Evolutionary conservation across 2,797 vertebrate genomes (phyloP), one percentile per base, ranked within the genome.

Genomic region (Odontamblyopus lacepedii): DNA sequence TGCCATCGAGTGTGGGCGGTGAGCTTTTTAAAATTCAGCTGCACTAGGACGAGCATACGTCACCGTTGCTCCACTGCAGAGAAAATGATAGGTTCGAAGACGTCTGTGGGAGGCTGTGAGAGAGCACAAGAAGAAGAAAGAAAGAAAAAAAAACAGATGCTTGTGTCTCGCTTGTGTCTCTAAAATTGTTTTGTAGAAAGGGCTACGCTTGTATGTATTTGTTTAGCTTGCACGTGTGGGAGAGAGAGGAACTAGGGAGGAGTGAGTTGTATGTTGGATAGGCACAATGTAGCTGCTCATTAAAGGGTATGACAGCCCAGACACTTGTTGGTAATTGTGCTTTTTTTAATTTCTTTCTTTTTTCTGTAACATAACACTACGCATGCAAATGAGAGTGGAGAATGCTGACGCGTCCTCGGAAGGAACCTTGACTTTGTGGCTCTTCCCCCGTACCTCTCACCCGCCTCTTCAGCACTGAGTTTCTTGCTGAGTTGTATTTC

Each of bases 11-110:
- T 90, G 94, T 94, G 92, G 94, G 94, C 63, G 91, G 69, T 75
- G 78, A 92, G 92, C 93, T 92, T 91, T 94, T 95, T 94, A 93
- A 95, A 93, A 95, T 95, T 94, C 94, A 94, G 92, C 93, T 93
- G 93, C 92, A 92, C 89, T 80, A 86, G 91, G 77, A 90, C 78
- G 80, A 88, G 91, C 88, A 89, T 90, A 88, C 92, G 90, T 94
- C 93, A 93, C 92, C 83, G 83, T 89, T 91, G 92, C 92, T 92
- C 92, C 88, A 92, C 93, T 92, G 92, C 92, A 84, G 93, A 93
- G 94, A 92, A 95, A 94, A 95, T 93, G 91, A 95, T 91, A 93
- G 91, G 92, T 93, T 93, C 81, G 90, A 93, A 89, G 89, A 93
- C 81, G 86, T 92, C 92, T 93, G 93, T 94, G 88, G 93, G 93